Base-by-base conservation (phyloP, 2,888 invertebrate species). In the Chydorus sphaericus region DNA sequence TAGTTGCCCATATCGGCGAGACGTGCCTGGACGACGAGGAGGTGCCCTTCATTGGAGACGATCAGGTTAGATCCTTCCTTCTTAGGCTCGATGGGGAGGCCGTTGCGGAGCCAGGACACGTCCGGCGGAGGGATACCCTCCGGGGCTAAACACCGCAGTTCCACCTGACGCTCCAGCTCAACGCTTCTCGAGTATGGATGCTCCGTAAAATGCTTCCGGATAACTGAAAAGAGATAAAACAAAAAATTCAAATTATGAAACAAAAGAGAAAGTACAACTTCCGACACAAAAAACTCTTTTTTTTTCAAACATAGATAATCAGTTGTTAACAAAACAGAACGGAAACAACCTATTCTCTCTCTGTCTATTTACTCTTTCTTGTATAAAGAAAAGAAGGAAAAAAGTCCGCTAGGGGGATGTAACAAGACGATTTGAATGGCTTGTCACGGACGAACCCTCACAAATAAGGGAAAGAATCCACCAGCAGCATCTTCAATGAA, bases 1-100 rank as follows among this genome's bases (percentile, higher is more conserved):
- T 92, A 96, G 77, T 94, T 96, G 55, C 89, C 93, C 73, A 86
- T 86, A 71, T 94, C 90, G 72, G 82, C 77, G 36, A 91, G 77
- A 54, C 88, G 78, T 55, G 90, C 90, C 68, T 91, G 85, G 62
- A 93, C 83, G 49, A 90, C 77, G 59, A 92, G 77, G 59, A 70
- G 67, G 66, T 86, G 88, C 2, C 89, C 90, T 65, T 90, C 87
- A 66, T 83, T 83, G 57, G 87, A 85, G 61, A 89, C 82, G 62
- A 87, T 76, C 58, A 85, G 75, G 63, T 73, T 73, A 48, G 66
- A 63, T 39, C 66, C 65, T 52, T 65, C 63, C 16, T 59, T 71
- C 70, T 62, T 68, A 66, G 59, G 66, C 62, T 81, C 80, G 62
- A 90, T 71, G 2, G 80, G 79, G 28, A 78, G 75, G 49, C 84